Evolutionary conservation across 2,888 invertebrate species (phyloP).

Genomic region (Sminthurides aquaticus): DNA sequence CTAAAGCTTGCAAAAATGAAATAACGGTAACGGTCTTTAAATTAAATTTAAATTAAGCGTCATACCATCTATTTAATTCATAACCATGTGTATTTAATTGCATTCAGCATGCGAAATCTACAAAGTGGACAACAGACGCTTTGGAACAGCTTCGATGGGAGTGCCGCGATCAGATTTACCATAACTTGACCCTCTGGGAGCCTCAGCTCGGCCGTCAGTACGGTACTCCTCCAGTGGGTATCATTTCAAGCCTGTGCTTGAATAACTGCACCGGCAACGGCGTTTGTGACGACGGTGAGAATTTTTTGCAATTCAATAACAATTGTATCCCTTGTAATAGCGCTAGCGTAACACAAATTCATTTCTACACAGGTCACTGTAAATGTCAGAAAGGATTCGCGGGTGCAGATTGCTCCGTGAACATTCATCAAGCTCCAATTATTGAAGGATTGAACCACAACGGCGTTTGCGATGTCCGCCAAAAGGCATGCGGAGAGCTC

Average conservation of each 20-base stretch:
- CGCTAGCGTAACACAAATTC: too few species aligned
- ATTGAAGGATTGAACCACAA: slow-evolving; percentile 32
- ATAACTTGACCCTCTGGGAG: slow-evolving; percentile 44
- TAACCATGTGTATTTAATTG: too few species aligned
- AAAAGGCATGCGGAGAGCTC: slow-evolving; percentile 43
- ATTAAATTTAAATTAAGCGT: background rate
- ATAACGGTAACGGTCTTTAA: slow-evolving; percentile 42
- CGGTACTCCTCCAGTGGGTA: slow-evolving; percentile 39
- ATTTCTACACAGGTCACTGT: slow-evolving; percentile 30
- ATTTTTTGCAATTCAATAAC: background rate
- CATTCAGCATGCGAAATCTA: slow-evolving; percentile 39
- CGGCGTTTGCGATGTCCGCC: slow-evolving; percentile 43
- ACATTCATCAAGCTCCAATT: slow-evolving; percentile 29
- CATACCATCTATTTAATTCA: too few species aligned
- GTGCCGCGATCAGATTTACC: slow-evolving; percentile 43
- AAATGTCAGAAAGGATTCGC: slow-evolving; percentile 36
- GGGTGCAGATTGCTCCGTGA: slow-evolving; percentile 42
- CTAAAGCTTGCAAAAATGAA: slow-evolving; percentile 37
- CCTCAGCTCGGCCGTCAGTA: slow-evolving; percentile 41
- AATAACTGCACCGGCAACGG: slow-evolving; percentile 39
- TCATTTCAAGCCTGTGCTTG: slow-evolving; percentile 40
- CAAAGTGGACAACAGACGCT: slow-evolving; percentile 39
- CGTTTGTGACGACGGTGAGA: slow-evolving; percentile 37
- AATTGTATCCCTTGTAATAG: background rate
- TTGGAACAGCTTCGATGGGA: slow-evolving; percentile 43